Conservation (phyloP, 1,140 invertebrate genomes). For the Nymphalis io region DNA sequence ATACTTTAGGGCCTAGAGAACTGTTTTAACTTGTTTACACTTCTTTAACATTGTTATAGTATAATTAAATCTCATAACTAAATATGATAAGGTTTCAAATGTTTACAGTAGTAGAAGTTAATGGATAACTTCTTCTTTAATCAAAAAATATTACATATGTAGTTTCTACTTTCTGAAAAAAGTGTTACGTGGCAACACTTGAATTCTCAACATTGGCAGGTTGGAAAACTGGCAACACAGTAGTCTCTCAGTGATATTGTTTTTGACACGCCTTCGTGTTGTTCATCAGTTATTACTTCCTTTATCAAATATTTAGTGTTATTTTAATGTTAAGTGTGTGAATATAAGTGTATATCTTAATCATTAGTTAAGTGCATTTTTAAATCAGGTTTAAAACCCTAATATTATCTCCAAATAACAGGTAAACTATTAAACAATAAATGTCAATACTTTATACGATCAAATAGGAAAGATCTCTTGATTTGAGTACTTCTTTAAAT, state of each 20-base stretch:
- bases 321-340: slow-evolving; percentile 33
- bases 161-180: too few relatives aligned
- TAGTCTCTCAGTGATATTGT: slow-evolving; percentile 32
- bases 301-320: slow-evolving; percentile 27
- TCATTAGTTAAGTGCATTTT: slow-evolving; percentile 7
- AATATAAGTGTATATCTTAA: slow-evolving; percentile 27
- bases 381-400: slow-evolving; percentile 6
- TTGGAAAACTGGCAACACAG: slow-evolving; percentile 25
- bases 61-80: too few relatives aligned
- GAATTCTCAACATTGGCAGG: too few relatives aligned
- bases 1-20: too few relatives aligned
- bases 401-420: slow-evolving; percentile 12
- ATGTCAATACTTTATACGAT: slow-evolving; percentile 39
- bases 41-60: too few relatives aligned
- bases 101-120: too few relatives aligned
- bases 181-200: too few relatives aligned
- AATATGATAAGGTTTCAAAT: too few relatives aligned
- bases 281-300: slow-evolving; percentile 27
- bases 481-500: not conserved
- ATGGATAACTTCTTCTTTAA: too few relatives aligned
- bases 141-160: too few relatives aligned
- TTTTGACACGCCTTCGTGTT: slow-evolving; percentile 48
- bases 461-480: slow-evolving; percentile 22
- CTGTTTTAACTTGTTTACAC: too few relatives aligned
- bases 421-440: slow-evolving; percentile 37